phyloP scores from a whole-genome alignment of 2,888 invertebrate genomes.

The Macropis europaea region DNA sequence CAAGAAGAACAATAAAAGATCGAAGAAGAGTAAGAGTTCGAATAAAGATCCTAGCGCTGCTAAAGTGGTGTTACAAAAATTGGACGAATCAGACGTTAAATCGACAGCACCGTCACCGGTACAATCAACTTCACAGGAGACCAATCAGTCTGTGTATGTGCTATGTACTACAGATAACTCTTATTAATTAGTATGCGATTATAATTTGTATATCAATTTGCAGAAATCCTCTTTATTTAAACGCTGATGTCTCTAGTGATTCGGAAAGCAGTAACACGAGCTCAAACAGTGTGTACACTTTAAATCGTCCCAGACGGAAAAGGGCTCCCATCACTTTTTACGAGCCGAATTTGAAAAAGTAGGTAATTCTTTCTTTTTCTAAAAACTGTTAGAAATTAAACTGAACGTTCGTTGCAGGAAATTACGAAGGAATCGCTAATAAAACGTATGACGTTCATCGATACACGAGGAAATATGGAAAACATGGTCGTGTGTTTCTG shows the following conservation, averaged over 20 bases:
- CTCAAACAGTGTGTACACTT: conserved; percentile 29
- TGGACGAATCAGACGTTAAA: conserved; percentile 59
- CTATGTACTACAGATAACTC: neutral
- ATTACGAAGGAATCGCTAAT: conserved; percentile 57
- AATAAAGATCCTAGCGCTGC: conserved; percentile 71
- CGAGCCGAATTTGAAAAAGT: conserved; percentile 71
- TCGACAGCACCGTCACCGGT: conserved; percentile 15
- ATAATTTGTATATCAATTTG: neutral
- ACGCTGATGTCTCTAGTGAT: conserved; percentile 54
- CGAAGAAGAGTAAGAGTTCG: conserved; percentile 1
- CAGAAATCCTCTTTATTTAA: conserved; percentile 11
- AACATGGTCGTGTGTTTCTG: conserved; percentile 1
- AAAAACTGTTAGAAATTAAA: neutral
- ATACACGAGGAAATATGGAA: neutral
- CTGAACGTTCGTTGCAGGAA: conserved; percentile 57
- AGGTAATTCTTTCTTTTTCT: conserved; percentile 21
- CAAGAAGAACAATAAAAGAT: neutral
- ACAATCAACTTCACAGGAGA: conserved; percentile 7
- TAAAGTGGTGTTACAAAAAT: conserved; percentile 73
- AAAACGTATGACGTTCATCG: neutral
- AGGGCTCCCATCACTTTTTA: conserved; percentile 68
- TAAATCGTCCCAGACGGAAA: conserved; percentile 67
- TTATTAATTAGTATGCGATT: neutral
- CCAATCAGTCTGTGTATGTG: conserved; percentile 36
- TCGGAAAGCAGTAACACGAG: conserved; percentile 67